Evolutionary conservation across 2,113 vertebrate species (phyloP).

Genomic region (Spheniscus mendiculus): DNA sequence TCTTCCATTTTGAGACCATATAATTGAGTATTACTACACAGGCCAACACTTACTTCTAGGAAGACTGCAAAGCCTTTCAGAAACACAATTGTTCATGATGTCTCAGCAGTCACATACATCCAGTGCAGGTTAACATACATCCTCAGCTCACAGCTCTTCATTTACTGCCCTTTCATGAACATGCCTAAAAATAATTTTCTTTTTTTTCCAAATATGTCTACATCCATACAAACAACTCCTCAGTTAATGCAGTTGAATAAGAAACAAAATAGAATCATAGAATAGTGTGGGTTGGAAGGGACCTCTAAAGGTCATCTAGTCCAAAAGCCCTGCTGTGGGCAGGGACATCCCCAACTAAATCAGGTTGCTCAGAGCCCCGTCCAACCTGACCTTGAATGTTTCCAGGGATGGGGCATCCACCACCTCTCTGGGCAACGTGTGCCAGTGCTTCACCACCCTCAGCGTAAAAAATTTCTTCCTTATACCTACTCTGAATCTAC

Average conservation of each 20-base stretch:
- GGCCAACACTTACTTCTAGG: not conserved
- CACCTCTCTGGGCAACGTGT: no score
- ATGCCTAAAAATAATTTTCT: not conserved
- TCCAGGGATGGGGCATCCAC: no score
- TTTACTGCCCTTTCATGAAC: not conserved
- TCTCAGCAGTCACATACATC: not conserved
- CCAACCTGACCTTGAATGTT: no score
- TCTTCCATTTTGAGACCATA: not conserved
- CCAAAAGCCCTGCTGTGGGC: no score
- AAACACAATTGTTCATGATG: not conserved
- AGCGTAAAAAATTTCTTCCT: no score
- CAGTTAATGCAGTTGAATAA: not conserved
- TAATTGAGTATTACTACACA: not conserved
- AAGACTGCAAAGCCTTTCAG: not conserved
- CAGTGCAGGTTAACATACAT: not conserved
- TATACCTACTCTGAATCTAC: no score
- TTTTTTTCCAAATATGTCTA: not conserved
- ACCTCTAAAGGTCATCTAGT: no score
- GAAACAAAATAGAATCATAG: not conserved
- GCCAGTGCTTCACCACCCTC: no score
- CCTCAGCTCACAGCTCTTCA: not conserved
- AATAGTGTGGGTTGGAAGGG: no score
- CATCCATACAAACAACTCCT: not conserved
- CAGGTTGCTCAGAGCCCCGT: no score
- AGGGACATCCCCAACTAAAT: no score